Evolutionary conservation across 2,113 vertebrate species (phyloP).

Genomic region (Protomyctophum bolini): DNA sequence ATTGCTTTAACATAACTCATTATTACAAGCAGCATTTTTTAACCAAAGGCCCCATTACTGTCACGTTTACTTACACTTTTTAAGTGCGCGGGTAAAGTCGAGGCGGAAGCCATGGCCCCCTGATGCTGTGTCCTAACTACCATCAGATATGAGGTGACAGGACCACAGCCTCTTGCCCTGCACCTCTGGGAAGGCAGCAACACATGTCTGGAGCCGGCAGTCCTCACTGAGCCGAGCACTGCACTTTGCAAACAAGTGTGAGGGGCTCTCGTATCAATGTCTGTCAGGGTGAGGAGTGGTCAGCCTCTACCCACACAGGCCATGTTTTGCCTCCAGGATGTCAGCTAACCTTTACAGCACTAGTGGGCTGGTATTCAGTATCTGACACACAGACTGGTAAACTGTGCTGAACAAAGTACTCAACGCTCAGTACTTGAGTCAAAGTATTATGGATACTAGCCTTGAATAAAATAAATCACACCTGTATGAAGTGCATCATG

Average conservation of each 20-base stretch:
- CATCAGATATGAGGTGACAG: conserved; percentile 7
- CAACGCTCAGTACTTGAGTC: too few relatives aligned
- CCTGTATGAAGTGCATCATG: too few relatives aligned
- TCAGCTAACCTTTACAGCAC: not conserved
- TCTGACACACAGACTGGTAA: too few relatives aligned
- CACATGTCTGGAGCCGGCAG: conserved; percentile 24
- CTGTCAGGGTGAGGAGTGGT: not conserved
- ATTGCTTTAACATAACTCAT: conserved; percentile 1
- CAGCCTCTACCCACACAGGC: too few relatives aligned
- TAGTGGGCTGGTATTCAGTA: too few relatives aligned
- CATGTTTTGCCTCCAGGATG: not conserved
- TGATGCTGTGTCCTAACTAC: conserved; percentile 13
- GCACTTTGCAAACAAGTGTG: not conserved
- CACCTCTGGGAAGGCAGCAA: conserved; percentile 23
- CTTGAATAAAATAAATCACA: too few relatives aligned
- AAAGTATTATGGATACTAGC: too few relatives aligned
- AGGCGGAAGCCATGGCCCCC: not conserved
- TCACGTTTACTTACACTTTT: conserved; percentile 21
- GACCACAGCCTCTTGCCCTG: conserved; percentile 12
- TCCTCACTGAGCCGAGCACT: conserved; percentile 4
- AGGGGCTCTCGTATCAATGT: not conserved
- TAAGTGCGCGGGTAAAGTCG: conserved; percentile 19
- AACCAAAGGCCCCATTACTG: conserved; percentile 20
- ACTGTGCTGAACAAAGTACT: too few relatives aligned
- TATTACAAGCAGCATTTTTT: conserved; percentile 19